Conservation (phyloP, 2,113 vertebrate genomes). For the Spea bombifrons region DNA sequence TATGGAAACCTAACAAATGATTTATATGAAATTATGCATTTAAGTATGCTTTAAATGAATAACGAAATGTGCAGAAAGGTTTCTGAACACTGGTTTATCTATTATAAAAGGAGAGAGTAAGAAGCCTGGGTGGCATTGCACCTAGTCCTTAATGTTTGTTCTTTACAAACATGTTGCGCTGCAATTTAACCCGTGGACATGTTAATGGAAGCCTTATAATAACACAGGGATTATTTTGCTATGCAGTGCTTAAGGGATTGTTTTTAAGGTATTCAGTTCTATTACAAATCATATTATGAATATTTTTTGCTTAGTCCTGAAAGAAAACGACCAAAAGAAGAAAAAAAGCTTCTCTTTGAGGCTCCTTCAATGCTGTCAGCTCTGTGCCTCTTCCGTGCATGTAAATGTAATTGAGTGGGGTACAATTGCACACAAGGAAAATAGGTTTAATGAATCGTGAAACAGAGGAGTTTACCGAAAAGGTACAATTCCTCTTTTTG, state of each 20-base stretch:
- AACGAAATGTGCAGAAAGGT: not conserved
- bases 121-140: too few relatives aligned
- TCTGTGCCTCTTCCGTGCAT: conserved; percentile 63
- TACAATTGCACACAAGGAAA: conserved; percentile 67
- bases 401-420: conserved; percentile 67
- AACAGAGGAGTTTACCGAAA: conserved; percentile 67
- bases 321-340: conserved; percentile 45
- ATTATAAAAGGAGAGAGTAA: not conserved
- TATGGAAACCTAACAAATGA: too few relatives aligned
- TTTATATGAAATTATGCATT: too few relatives aligned
- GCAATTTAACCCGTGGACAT: not conserved
- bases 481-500: conserved; percentile 52
- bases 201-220: not conserved
- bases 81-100: not conserved
- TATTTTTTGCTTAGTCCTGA: not conserved
- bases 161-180: not conserved
- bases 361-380: conserved; percentile 47
- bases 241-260: not conserved
- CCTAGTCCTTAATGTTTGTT: too few relatives aligned
- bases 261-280: not conserved
- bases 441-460: conserved; percentile 77
- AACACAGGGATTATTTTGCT: not conserved
- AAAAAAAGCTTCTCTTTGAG: conserved; percentile 43
- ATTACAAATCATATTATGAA: not conserved
- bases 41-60: not conserved